phyloP scores from a whole-genome alignment of 2,888 invertebrate species.

The Synergus laeviventris region DNA sequence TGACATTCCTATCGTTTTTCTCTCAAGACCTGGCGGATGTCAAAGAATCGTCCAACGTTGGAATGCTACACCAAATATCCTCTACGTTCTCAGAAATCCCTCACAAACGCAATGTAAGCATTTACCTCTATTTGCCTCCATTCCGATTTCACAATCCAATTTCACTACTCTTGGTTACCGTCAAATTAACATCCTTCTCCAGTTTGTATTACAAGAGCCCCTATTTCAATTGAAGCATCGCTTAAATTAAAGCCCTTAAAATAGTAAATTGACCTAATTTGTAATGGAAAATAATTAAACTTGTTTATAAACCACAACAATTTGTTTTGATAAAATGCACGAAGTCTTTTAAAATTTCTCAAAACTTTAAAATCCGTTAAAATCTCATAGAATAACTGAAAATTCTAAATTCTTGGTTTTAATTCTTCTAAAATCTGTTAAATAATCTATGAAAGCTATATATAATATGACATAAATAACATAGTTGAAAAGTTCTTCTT shows the following conservation, averaged over 20 bases:
- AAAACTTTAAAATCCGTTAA: too few species aligned
- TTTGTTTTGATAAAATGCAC: not conserved
- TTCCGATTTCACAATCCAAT: constrained; percentile 27
- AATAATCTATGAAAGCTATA: too few species aligned
- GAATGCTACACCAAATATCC: constrained; percentile 18
- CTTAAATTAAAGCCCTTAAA: constrained; percentile 3
- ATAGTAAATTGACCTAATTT: constrained; percentile 21
- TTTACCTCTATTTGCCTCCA: constrained; percentile 5
- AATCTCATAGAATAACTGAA: too few species aligned
- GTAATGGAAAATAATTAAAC: not conserved
- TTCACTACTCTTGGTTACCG: constrained; percentile 14
- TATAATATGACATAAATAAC: too few species aligned
- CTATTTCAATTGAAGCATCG: not conserved
- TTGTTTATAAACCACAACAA: not conserved
- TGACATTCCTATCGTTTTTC: constrained; percentile 31
- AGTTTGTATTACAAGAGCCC: not conserved
- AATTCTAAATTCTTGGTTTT: too few species aligned
- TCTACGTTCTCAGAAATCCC: not conserved
- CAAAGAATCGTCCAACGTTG: constrained; percentile 32
- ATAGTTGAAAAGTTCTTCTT: too few species aligned
- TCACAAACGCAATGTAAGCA: not conserved
- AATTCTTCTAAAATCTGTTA: too few species aligned
- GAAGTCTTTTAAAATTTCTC: not conserved
- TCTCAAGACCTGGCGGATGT: constrained; percentile 12
- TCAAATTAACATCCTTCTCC: constrained; percentile 14